These are phyloP conservation scores for Notamacropus eugenii DNA, from an alignment of 2,797 vertebrate species.

Conservation along the genomic window DNA sequence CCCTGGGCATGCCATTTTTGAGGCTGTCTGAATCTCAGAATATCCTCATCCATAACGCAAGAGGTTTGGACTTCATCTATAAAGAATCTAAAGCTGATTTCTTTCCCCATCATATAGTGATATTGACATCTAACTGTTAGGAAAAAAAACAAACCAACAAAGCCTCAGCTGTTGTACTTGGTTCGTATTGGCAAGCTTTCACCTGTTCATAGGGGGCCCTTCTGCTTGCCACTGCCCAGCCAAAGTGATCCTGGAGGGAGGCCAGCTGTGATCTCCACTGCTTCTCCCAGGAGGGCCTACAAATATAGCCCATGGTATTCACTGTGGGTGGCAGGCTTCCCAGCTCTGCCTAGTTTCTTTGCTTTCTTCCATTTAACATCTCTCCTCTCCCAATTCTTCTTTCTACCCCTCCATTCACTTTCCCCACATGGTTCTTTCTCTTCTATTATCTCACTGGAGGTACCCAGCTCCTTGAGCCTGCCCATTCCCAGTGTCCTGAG, in stretches of 20 bases:
- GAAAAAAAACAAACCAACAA: background rate
- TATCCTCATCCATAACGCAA: background rate
- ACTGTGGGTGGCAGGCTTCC: background rate
- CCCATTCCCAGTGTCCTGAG: background rate
- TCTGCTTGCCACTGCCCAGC: background rate
- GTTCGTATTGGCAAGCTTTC: background rate
- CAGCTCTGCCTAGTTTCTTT: background rate
- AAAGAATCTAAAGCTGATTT: background rate
- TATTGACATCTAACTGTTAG: background rate
- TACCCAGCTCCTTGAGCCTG: background rate
- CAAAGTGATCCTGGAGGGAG: background rate
- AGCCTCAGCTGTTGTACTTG: background rate
- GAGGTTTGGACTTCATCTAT: background rate
- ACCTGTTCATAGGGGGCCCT: background rate
- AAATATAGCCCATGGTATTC: background rate
- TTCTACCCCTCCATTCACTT: background rate
- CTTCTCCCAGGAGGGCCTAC: background rate
- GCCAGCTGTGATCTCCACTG: background rate
- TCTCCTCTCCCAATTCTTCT: background rate
- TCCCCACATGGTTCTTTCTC: background rate
- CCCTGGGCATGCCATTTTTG: no score
- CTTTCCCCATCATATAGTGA: background rate
- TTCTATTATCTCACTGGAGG: background rate
- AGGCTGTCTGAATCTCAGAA: background rate
- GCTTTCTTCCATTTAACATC: background rate